These are phyloP conservation scores for Xyrauchen texanus DNA, from an alignment of 2,113 vertebrate species.

Conservation along the genomic window DNA sequence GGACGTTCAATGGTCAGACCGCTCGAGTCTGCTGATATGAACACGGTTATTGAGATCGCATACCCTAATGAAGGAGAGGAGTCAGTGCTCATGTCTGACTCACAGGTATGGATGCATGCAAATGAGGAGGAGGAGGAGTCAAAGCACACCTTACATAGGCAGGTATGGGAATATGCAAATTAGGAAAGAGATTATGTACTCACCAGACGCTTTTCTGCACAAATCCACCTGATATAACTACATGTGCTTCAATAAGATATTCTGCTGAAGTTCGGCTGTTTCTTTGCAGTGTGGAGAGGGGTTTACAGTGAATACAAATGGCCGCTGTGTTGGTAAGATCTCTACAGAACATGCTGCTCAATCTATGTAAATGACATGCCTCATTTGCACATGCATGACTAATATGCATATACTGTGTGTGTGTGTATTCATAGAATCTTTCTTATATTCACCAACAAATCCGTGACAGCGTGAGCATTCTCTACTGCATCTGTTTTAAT, in stretches of 20 bases:
- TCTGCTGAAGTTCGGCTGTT: no score
- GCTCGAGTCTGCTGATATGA: constrained; percentile 79
- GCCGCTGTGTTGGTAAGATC: constrained; percentile 82
- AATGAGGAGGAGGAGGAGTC: constrained; percentile 9
- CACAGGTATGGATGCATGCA: constrained; percentile 74
- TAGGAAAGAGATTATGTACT: no score
- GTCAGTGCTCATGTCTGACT: constrained; percentile 56
- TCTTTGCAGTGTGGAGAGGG: constrained; percentile 83
- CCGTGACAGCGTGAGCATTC: no score
- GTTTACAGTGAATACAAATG: constrained; percentile 81
- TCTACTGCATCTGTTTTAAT: no score
- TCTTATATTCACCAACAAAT: no score
- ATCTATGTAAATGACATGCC: background rate
- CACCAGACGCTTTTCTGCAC: no score
- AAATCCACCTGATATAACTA: no score
- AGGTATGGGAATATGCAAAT: background rate
- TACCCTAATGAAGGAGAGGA: constrained; percentile 72
- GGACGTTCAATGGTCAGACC: constrained; percentile 68
- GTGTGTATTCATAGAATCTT: no score
- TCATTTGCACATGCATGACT: background rate
- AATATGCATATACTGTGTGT: no score
- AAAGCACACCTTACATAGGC: background rate
- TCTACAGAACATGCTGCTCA: background rate
- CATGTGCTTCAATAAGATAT: no score
- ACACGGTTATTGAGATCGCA: constrained; percentile 82